Evolutionary conservation across 2,888 invertebrate genomes (phyloP), one percentile per base, ranked within the genome.

Genomic region (Philopedon plagiatum): DNA sequence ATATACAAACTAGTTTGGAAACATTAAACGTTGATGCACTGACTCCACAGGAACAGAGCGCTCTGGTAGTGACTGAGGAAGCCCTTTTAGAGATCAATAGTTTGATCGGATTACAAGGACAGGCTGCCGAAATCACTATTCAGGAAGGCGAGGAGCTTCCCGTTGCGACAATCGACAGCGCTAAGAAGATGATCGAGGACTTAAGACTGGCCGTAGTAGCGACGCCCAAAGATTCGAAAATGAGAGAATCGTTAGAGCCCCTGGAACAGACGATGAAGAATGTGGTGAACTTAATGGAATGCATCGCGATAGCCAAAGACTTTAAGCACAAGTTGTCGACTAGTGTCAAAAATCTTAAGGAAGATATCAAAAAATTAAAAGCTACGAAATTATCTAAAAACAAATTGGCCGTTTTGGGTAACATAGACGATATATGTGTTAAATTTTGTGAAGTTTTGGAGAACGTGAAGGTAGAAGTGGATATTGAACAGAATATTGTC

Each of bases 241-340:
- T 85, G 5, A 84, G 84, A 73, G 76, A 79, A 46, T 76, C 79
- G 0, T 78, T 85, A 69, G 85, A 85, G 78, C 80, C 80, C 29
- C 75, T 85, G 15, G 85, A 85, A 75, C 82, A 85, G 76, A 81
- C 83, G 1, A 80, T 81, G 9, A 85, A 85, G 64, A 85, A 85
- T 74, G 83, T 82, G 2, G 81, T 85, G 5, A 85, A 85, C 76
- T 72, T 85, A 39, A 78, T 84, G 60, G 85, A 85, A 75, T 80
- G 80, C 34, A 81, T 85, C 54, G 80, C 82, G 5, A 37, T 72
- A 9, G 76, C 77, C 39, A 75, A 76, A 39, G 77, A 77, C 37
- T 75, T 76, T 56, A 78, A 78, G 63, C 63, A 76, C 5, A 76
- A 71, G 58, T 64, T 78, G 3, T 70, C 69, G 29, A 66, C 60